phyloP scores from a whole-genome alignment of 2,888 invertebrate species.

The Ormyrus rosae region DNA sequence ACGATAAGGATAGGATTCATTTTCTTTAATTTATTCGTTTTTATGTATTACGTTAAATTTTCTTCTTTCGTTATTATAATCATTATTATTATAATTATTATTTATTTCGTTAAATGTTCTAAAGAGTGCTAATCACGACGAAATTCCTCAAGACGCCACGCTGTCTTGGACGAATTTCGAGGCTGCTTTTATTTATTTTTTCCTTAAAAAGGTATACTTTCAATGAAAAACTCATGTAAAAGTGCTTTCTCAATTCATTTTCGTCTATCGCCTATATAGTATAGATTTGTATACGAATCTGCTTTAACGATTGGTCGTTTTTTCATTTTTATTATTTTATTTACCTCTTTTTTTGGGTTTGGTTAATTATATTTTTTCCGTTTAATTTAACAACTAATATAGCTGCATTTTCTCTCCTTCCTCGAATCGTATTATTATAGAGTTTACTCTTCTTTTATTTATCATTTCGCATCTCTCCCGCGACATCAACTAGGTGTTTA shows the following conservation, averaged over 20 bases:
- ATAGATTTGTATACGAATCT: slow-evolving; percentile 60
- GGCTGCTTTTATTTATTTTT: slow-evolving; percentile 16
- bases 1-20: slow-evolving; percentile 21
- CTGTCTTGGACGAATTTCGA: slow-evolving; percentile 3
- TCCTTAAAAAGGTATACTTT: slow-evolving; percentile 60
- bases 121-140: slow-evolving; percentile 13
- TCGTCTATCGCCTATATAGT: slow-evolving; percentile 58
- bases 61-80: slow-evolving; percentile 12
- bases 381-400: slow-evolving; percentile 65
- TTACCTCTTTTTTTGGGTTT: slow-evolving; percentile 52
- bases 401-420: slow-evolving; percentile 23
- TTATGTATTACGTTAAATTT: slow-evolving; percentile 12
- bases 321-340: slow-evolving; percentile 29
- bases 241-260: slow-evolving; percentile 60
- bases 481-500: too few species aligned
- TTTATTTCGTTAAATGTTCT: slow-evolving; percentile 29
- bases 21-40: slow-evolving; percentile 10
- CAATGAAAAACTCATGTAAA: slow-evolving; percentile 65
- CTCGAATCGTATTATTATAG: neutral
- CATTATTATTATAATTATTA: slow-evolving; percentile 22
- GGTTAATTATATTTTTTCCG: slow-evolving; percentile 3
- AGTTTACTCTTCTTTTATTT: neutral
- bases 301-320: slow-evolving; percentile 72
- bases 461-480: too few species aligned
- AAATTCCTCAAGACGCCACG: neutral